phyloP scores from a whole-genome alignment of 2,888 invertebrate genomes.

The Sabatieria punctata region DNA sequence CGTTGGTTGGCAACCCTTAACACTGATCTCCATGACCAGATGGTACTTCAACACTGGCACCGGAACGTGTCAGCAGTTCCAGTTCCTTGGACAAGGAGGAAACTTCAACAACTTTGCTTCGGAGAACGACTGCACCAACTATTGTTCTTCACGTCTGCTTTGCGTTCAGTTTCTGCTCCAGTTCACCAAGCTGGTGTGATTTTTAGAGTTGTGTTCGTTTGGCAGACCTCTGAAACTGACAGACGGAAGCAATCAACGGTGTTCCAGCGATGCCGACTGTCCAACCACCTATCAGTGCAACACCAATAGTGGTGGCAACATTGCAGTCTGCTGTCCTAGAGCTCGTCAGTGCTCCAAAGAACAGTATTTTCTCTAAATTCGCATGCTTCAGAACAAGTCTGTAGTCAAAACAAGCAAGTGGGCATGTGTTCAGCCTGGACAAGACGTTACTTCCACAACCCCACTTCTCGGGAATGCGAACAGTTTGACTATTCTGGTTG shows the following conservation, averaged over 20 bases:
- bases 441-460: conserved; percentile 27
- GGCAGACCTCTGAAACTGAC: too few species aligned
- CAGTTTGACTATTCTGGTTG: conserved; percentile 28
- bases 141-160: conserved; percentile 14
- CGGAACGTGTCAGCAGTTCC: conserved; percentile 17
- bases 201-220: too few species aligned
- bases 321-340: conserved; percentile 28
- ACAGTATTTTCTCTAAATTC: too few species aligned
- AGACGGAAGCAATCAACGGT: conserved; percentile 13
- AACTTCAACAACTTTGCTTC: conserved; percentile 24
- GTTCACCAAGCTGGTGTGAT: too few species aligned
- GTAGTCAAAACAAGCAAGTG: conserved; percentile 27
- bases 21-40: not conserved
- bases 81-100: conserved; percentile 22
- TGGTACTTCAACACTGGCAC: conserved; percentile 25
- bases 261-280: conserved; percentile 20
- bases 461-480: conserved; percentile 21
- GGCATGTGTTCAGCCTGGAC: conserved; percentile 28
- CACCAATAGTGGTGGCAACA: too few species aligned
- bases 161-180: too few species aligned
- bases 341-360: too few species aligned
- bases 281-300: conserved; percentile 21
- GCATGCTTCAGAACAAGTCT: too few species aligned
- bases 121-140: conserved; percentile 17
- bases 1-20: not conserved